A percentile compares a stretch with the other conserved stretches of the same genome.
These are phyloP conservation scores for Endomychus coccineus DNA, from an alignment of 2,888 invertebrate species.

Conservation along the genomic window DNA sequence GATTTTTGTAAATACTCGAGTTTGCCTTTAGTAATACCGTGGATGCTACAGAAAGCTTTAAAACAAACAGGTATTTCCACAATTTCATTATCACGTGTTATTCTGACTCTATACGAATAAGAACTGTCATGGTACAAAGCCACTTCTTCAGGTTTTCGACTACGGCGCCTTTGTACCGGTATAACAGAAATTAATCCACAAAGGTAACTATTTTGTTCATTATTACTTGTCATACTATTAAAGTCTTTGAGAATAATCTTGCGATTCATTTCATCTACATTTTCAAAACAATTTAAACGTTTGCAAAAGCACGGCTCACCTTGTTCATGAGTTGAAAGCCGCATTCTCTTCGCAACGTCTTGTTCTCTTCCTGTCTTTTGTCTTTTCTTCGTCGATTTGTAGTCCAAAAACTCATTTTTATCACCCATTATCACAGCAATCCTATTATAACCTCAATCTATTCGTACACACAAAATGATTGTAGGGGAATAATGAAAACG, in stretches of 20 bases:
- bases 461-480: neutral
- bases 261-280: slow-evolving; percentile 1
- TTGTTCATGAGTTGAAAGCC: slow-evolving; percentile 1
- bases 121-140: neutral
- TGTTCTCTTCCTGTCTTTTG: too few species aligned
- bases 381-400: too few species aligned
- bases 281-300: slow-evolving; percentile 1
- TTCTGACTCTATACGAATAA: slow-evolving; percentile 1
- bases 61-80: slow-evolving; percentile 1
- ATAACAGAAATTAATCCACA: slow-evolving; percentile 1
- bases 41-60: slow-evolving; percentile 1
- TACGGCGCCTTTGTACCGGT: slow-evolving; percentile 1
- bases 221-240: slow-evolving; percentile 1
- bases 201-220: slow-evolving; percentile 1
- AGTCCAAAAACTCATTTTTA: slow-evolving; percentile 1
- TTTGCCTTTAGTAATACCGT: slow-evolving; percentile 1
- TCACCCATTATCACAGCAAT: neutral
- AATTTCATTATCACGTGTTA: neutral
- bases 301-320: slow-evolving; percentile 1
- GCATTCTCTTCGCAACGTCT: slow-evolving; percentile 1
- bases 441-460: neutral
- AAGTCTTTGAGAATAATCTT: neutral
- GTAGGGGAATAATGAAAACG: neutral
- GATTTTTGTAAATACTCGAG: slow-evolving; percentile 1
- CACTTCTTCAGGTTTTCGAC: slow-evolving; percentile 1